Evolutionary conservation across 2,888 invertebrate species (phyloP).

Genomic region (Drosophila recens): DNA sequence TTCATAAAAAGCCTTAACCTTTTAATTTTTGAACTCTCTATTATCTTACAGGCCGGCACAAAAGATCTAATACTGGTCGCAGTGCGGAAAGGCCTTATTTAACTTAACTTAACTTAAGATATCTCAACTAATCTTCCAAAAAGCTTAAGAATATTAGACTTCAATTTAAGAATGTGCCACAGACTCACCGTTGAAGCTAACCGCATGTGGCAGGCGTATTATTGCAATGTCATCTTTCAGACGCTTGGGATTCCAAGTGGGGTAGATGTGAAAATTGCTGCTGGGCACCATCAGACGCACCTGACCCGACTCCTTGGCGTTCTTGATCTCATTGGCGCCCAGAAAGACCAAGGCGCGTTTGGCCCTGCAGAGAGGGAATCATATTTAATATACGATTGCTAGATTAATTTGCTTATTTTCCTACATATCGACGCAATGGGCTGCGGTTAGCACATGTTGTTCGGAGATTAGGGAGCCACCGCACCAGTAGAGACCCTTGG

Average conservation of each 20-base stretch:
- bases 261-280: conserved; percentile 82
- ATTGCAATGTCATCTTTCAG: conserved; percentile 83
- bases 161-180: too few relatives aligned
- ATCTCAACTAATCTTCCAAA: too few relatives aligned
- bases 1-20: too few relatives aligned
- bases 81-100: too few relatives aligned
- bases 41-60: too few relatives aligned
- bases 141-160: too few relatives aligned
- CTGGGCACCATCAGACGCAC: conserved; percentile 83
- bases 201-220: conserved; percentile 76
- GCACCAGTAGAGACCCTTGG: conserved; percentile 83
- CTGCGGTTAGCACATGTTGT: conserved; percentile 83
- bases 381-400: background rate
- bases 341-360: conserved; percentile 83
- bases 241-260: conserved; percentile 83
- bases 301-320: conserved; percentile 83
- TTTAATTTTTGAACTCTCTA: too few relatives aligned
- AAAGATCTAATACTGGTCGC: too few relatives aligned
- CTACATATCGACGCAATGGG: conserved; percentile 84
- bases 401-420: conserved; percentile 6
- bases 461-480: conserved; percentile 84
- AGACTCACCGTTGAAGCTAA: conserved; percentile 81
- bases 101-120: too few relatives aligned
- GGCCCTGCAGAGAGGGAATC: conserved; percentile 66
- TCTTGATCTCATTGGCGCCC: conserved; percentile 84